Evolutionary conservation across 2,113 vertebrate genomes (phyloP), one percentile per base, ranked within the genome.

Genomic region (Globicephala melas): DNA sequence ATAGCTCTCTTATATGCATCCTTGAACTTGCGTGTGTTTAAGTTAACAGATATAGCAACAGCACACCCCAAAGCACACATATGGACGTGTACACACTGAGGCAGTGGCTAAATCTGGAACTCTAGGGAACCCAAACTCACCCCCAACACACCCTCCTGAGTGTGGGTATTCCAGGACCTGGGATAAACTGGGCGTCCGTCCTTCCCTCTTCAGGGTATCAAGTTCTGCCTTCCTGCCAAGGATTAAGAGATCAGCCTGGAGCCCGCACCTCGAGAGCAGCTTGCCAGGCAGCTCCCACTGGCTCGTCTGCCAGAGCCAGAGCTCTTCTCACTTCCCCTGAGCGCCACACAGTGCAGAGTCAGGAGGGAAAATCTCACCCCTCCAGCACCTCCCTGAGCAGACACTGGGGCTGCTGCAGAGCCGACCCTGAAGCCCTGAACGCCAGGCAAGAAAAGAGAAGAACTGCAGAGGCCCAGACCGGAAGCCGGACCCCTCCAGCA

Each of bases 221-320:
- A 95, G 85, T 97, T 98, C 96, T 87, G 70, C 87, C 86, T 97
- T 71, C 62, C 96, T 93, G 96, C 96, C 96, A 98, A 97, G 94
- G 96, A 97, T 98, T 92, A 97, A 96, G 96, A 91, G 91, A 95
- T 96, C 80, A 91, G 96, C 80, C 47, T 8, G 62, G 91, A 92
- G 86, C 55, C 82, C 0, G 18, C 33, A 65, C 95, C 86, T 63
- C 62, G 13, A 38, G 82, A 71, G 82, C 86, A 91, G 92, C 55
- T 62, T 93, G 95, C 87, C 91, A 90, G 87, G 81, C 90, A 90
- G 92, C 67, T 92, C 95, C 87, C 63, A 28, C 28, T 17, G 33
- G 82, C 77, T 91, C 28, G 12, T 92, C 74, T 65, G 60, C 88
- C 65, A 26, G 38, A 80, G 60, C 0, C 10, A 86, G 47, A 74